A percentile compares a stretch with the other conserved stretches of the same genome.
Evolutionary conservation across 2,113 vertebrate genomes (phyloP).

Genomic region (Salvelinus sp.): DNA sequence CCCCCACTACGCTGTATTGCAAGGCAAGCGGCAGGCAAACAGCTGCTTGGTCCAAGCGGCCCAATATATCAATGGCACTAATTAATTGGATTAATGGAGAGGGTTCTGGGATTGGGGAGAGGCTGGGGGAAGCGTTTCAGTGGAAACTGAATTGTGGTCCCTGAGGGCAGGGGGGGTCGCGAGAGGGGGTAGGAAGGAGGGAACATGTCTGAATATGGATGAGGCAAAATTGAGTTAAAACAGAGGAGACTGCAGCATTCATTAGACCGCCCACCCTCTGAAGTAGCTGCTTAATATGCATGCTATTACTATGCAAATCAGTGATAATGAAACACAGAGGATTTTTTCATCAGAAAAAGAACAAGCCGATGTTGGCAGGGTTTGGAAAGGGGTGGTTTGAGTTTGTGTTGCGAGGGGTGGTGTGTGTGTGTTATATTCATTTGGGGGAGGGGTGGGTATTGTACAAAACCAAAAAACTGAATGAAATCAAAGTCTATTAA

Average conservation of each 20-base stretch:
- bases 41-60: conserved; percentile 83
- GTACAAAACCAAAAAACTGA: not conserved
- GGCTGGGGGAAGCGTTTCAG: conserved; percentile 83
- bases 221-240: conserved; percentile 98
- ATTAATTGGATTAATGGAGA: conserved; percentile 99
- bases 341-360: conserved; percentile 77
- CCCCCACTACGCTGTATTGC: conserved; percentile 33
- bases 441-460: not conserved
- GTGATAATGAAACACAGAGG: conserved; percentile 82
- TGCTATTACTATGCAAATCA: conserved; percentile 98
- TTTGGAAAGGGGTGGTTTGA: conserved; percentile 59
- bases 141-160: conserved; percentile 87
- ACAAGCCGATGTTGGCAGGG: conserved; percentile 82
- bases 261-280: conserved; percentile 96
- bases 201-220: conserved; percentile 89
- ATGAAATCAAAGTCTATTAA: conserved; percentile 9
- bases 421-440: not conserved
- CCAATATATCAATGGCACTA: conserved; percentile 87
- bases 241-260: conserved; percentile 91
- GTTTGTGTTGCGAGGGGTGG: not conserved
- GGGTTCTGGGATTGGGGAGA: conserved; percentile 86
- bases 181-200: not conserved
- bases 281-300: conserved; percentile 98
- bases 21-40: conserved; percentile 77
- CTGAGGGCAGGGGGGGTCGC: conserved; percentile 68